A percentile compares a stretch with the other conserved stretches of the same genome.
phyloP scores from a whole-genome alignment of 2,797 vertebrate species.

The Poeciliopsis paucimaculata region DNA sequence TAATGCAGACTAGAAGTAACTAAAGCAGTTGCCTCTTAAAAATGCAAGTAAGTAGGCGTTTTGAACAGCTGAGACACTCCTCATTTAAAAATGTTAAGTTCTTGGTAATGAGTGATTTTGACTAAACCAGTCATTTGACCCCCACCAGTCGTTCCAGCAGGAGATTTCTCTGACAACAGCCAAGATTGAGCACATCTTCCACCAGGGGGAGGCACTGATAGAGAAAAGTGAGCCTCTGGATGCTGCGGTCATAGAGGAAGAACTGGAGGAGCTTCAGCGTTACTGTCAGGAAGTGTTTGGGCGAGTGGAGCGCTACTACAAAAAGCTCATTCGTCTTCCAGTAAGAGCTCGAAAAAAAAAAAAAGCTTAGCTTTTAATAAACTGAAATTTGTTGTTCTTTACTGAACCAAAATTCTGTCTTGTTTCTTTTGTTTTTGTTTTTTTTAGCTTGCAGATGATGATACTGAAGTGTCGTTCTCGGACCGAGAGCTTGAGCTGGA shows the following conservation, averaged over 20 bases:
- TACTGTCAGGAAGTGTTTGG: slow-evolving; percentile 98
- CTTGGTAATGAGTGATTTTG: neutral
- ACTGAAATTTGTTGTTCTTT: neutral
- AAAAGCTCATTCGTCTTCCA: slow-evolving; percentile 91
- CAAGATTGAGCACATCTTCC: slow-evolving; percentile 93
- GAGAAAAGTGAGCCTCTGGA: slow-evolving; percentile 96
- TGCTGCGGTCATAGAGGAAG: slow-evolving; percentile 94
- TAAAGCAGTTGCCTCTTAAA: neutral
- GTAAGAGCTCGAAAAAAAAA: slow-evolving; percentile 72
- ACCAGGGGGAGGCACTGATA: slow-evolving; percentile 91
- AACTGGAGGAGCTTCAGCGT: slow-evolving; percentile 91
- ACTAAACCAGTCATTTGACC: neutral
- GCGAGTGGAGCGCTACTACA: slow-evolving; percentile 95
- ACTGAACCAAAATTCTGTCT: neutral
- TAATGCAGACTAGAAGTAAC: neutral
- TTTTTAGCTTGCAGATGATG: slow-evolving; percentile 90
- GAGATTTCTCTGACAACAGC: slow-evolving; percentile 92
- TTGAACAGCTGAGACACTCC: neutral
- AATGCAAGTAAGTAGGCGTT: neutral
- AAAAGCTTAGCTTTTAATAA: neutral
- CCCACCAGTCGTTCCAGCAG: slow-evolving; percentile 92
- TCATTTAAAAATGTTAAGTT: neutral
- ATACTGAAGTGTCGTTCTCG: slow-evolving; percentile 87
- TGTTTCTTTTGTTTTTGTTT: no score
- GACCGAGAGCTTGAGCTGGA: slow-evolving; percentile 94